Evolutionary conservation across 2,797 vertebrate genomes (phyloP).

Genomic region (Valencia hispanica): DNA sequence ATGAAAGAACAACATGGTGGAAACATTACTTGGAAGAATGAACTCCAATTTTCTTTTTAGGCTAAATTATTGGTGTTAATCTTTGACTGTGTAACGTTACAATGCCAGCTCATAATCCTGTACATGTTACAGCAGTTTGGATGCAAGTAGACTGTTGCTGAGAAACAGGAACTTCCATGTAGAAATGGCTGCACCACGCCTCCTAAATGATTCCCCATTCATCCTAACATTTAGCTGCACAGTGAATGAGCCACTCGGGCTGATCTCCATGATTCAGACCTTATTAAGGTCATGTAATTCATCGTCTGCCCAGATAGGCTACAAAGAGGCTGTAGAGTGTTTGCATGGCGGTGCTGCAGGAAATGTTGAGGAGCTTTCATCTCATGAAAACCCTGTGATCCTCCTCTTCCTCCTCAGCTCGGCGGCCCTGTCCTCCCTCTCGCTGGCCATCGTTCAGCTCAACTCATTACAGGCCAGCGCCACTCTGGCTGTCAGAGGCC

Average conservation of each 20-base stretch:
- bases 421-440: constrained; percentile 72
- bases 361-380: constrained; percentile 43
- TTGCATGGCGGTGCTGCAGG: constrained; percentile 31
- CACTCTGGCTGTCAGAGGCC: constrained; percentile 78
- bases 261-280: constrained; percentile 26
- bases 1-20: too few relatives aligned
- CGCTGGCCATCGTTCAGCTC: constrained; percentile 76
- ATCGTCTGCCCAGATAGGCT: constrained; percentile 20
- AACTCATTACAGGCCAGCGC: constrained; percentile 80
- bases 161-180: constrained; percentile 27
- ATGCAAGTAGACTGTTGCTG: constrained; percentile 39
- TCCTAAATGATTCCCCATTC: constrained; percentile 21
- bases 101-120: too few relatives aligned
- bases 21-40: too few relatives aligned
- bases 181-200: constrained; percentile 10
- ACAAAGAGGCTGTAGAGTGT: constrained; percentile 22
- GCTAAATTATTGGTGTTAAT: too few relatives aligned
- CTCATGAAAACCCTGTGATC: constrained; percentile 13
- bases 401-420: constrained; percentile 50
- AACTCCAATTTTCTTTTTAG: too few relatives aligned
- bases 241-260: constrained; percentile 41
- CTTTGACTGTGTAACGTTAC: too few relatives aligned
- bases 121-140: background rate
- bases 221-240: constrained; percentile 42
- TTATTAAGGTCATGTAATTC: constrained; percentile 40